Percentiles rank a stretch among this genome's conserved stretches.
phyloP scores from a whole-genome alignment of 2,113 vertebrate species.

The Caranx ignobilis region DNA sequence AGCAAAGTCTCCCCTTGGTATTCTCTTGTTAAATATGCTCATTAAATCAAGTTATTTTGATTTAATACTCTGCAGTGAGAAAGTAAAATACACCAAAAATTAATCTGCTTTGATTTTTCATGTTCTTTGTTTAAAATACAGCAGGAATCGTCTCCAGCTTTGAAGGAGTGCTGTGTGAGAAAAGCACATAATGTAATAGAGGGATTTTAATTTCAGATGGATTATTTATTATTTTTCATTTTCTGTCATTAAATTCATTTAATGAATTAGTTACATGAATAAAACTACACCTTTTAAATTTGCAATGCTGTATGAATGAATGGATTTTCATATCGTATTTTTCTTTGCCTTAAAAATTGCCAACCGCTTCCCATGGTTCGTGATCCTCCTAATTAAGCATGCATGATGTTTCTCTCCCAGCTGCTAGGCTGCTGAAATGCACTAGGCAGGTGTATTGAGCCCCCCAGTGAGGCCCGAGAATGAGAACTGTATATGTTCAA shows the following conservation, averaged over 20 bases:
- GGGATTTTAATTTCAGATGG: not conserved
- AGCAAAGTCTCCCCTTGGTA: constrained; percentile 69
- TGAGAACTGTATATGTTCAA: constrained; percentile 67
- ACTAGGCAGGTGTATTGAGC: constrained; percentile 82
- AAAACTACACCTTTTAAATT: not conserved
- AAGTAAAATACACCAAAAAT: constrained; percentile 30
- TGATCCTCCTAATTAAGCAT: constrained; percentile 81
- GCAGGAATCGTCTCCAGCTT: not conserved
- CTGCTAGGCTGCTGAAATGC: constrained; percentile 75
- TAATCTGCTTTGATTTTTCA: constrained; percentile 28
- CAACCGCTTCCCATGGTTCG: constrained; percentile 66
- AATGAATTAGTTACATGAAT: not conserved
- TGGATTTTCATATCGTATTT: constrained; percentile 14
- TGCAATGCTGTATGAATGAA: not conserved
- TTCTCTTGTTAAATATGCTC: constrained; percentile 79
- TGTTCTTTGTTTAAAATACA: constrained; percentile 30
- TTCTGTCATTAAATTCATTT: not conserved
- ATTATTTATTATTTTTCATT: not conserved
- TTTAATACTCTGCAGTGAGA: constrained; percentile 67
- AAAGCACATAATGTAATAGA: constrained; percentile 1
- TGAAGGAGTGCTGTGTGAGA: not conserved
- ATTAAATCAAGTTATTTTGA: constrained; percentile 80
- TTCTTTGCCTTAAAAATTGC: constrained; percentile 49
- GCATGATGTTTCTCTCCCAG: constrained; percentile 80
- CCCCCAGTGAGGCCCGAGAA: constrained; percentile 72